Base-by-base conservation (phyloP, 1,140 invertebrate genomes). In the Goniozus legneri region DNA sequence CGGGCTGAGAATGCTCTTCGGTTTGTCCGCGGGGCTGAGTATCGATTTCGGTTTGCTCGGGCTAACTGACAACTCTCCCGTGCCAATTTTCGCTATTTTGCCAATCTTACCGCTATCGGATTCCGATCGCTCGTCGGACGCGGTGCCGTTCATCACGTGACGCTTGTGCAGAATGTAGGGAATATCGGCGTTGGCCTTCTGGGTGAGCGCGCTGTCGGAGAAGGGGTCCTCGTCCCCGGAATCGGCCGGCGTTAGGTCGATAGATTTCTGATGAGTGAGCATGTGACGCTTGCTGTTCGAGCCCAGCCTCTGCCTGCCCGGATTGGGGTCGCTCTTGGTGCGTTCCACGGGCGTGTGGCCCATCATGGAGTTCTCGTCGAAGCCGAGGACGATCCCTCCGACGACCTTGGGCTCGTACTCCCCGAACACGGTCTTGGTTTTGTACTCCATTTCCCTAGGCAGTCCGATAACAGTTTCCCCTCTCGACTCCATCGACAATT, bases 231-330 rank as follows among this genome's bases (percentile, higher is more conserved):
- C 87, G 59, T 89, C 87, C 20, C 86, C 88, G 1, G 86, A 87
- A 68, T 89, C 88, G 0, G 87, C 86, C 1, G 88, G 87, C 8
- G 88, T 89, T 4, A 90, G 70, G 63, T 91, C 89, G 49, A 92
- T 89, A 0, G 87, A 90, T 64, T 91, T 91, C 56, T 91, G 89
- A 69, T 91, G 88, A 80, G 87, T 89, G n/a, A 91, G 67, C 27
- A 88, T 81, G 63, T 87, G 82, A 2, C 87, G 78, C 20, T 86
- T 78, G 8, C 81, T 84, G 60, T 82, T 86, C 16, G 84, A 85
- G 44, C 82, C 85, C 47, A 88, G 75, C 33, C 84, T 77, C 41
- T 83, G 83, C 37, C 86, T 79, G 54, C 83, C 81, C 0, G 86
- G 82, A 62, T 89, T 89, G 1, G 89, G 88, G 76, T 91, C 89